A percentile compares a stretch with the other conserved stretches of the same genome.
Conservation (phyloP, 1,140 invertebrate species). For the Gryon sp. region DNA sequence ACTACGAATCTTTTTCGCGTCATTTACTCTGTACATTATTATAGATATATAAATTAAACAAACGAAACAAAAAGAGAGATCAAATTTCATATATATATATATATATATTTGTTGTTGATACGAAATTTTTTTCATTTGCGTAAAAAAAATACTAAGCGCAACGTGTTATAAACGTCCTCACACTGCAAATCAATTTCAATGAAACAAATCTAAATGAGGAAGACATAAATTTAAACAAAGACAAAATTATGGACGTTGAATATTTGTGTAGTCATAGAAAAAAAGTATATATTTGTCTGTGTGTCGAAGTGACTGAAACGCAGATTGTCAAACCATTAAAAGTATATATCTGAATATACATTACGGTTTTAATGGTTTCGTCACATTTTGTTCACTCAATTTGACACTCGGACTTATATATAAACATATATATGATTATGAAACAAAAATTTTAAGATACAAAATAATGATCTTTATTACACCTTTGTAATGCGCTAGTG, state of each 20-base stretch:
- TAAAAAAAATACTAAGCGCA: conserved; percentile 19
- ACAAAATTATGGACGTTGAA: conserved; percentile 67
- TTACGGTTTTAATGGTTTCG: too few relatives aligned
- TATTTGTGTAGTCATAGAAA: conserved; percentile 67
- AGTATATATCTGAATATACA: too few relatives aligned
- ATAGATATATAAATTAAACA: conserved; percentile 16
- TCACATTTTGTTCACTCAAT: too few relatives aligned
- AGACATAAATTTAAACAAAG: conserved; percentile 28
- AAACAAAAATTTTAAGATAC: conserved; percentile 40
- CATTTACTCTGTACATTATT: conserved; percentile 42
- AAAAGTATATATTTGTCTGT: neutral
- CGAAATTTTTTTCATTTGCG: conserved; percentile 38
- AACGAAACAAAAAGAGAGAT: conserved; percentile 9
- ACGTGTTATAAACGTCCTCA: conserved; percentile 35
- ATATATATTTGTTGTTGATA: conserved; percentile 39
- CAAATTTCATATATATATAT: conserved; percentile 30
- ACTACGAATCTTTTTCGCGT: conserved; percentile 35
- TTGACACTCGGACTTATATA: too few relatives aligned
- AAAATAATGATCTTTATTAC: conserved; percentile 65
- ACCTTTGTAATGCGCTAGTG: conserved; percentile 68
- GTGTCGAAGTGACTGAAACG: too few relatives aligned
- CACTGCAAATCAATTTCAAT: conserved; percentile 49
- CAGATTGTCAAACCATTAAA: too few relatives aligned
- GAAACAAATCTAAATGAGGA: conserved; percentile 14
- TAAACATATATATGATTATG: conserved; percentile 24